Conservation (phyloP, 2,113 vertebrate species). For the Meriones unguiculatus region DNA sequence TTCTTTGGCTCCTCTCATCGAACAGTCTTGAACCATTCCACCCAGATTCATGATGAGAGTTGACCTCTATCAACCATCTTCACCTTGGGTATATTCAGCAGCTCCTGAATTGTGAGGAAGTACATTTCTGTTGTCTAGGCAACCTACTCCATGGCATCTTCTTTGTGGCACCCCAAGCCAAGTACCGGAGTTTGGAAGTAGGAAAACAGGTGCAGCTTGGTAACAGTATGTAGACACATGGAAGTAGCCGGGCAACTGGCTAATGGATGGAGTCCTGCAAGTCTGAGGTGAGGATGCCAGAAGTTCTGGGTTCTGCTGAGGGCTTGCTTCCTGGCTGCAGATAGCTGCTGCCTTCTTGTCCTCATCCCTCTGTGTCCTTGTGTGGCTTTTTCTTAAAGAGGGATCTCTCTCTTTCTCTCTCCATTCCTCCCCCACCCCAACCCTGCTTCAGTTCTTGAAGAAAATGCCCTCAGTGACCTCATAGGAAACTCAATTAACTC, state of each 20-base stretch:
- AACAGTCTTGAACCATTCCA: not conserved
- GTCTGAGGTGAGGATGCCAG: not conserved
- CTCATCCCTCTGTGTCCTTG: not conserved
- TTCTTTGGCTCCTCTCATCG: not conserved
- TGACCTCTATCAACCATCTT: not conserved
- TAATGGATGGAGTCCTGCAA: not conserved
- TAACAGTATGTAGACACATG: not conserved
- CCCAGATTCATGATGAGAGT: not conserved
- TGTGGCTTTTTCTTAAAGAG: not conserved
- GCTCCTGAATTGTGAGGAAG: not conserved
- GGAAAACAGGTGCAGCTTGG: not conserved
- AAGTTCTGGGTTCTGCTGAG: not conserved
- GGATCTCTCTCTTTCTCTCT: not conserved
- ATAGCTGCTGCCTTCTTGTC: too few relatives aligned
- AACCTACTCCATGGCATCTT: not conserved
- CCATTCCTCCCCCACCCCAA: too few relatives aligned
- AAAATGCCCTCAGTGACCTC: not conserved
- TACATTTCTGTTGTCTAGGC: not conserved
- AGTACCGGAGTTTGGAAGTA: not conserved
- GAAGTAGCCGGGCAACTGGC: not conserved
- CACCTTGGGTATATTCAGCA: too few relatives aligned
- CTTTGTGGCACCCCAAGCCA: not conserved
- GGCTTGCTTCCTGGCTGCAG: not conserved
- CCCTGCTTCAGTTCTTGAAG: not conserved
- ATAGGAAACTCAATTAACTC: not conserved